Percentiles rank a stretch among this genome's conserved stretches.
Conservation (phyloP, 2,797 vertebrate genomes). For the Avahi laniger region DNA sequence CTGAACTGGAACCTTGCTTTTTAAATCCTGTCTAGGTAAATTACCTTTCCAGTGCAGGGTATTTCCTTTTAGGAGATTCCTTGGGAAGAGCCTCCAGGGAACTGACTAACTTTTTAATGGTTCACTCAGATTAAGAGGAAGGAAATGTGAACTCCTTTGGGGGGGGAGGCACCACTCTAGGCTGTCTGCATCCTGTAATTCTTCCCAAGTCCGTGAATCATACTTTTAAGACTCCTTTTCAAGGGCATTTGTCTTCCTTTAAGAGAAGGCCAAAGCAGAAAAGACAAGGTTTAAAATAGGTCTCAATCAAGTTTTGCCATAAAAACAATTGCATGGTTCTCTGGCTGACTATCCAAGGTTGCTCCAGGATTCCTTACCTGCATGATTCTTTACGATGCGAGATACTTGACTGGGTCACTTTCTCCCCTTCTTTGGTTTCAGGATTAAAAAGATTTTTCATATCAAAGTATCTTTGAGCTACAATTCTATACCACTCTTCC, state of each 20-base stretch:
- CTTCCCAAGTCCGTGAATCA: slow-evolving; percentile 87
- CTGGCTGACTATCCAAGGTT: slow-evolving; percentile 33
- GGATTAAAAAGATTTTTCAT: not conserved
- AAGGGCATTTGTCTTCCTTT: slow-evolving; percentile 86
- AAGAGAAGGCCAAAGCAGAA: slow-evolving; percentile 81
- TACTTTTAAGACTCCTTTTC: slow-evolving; percentile 83
- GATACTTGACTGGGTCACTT: not conserved
- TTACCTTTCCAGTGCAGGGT: slow-evolving; percentile 84
- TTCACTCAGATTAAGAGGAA: slow-evolving; percentile 87
- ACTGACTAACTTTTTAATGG: slow-evolving; percentile 84
- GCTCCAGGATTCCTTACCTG: not conserved
- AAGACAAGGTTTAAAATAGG: slow-evolving; percentile 84
- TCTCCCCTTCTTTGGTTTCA: not conserved
- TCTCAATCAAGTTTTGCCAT: slow-evolving; percentile 71
- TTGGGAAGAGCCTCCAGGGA: slow-evolving; percentile 82
- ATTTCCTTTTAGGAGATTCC: slow-evolving; percentile 85
- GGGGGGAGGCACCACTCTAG: slow-evolving; percentile 81
- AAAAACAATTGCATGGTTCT: slow-evolving; percentile 75
- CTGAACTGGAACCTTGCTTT: slow-evolving; percentile 70
- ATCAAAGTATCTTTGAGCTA: not conserved
- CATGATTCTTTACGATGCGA: not conserved
- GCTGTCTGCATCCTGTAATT: slow-evolving; percentile 88
- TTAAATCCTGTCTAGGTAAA: slow-evolving; percentile 84
- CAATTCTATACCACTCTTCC: not conserved
- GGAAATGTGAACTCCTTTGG: slow-evolving; percentile 83